Base-by-base conservation (phyloP, 2,797 vertebrate species). In the Hyperoplus lanceolatus region DNA sequence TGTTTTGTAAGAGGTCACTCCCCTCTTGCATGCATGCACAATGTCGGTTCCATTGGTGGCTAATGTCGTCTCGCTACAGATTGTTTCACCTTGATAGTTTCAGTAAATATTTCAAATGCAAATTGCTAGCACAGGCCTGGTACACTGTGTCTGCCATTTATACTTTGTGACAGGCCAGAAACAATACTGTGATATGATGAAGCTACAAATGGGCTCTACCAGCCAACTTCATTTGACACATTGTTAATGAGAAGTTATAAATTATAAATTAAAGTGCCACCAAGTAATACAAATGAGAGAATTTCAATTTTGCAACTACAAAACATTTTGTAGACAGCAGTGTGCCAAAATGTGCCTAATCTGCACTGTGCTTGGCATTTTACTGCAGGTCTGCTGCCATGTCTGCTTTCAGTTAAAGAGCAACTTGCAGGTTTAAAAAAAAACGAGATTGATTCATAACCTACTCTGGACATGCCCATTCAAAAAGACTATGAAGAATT, bases 261-360 rank as follows among this genome's bases (percentile, higher is more conserved):
- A 82, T 74, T 75, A 87, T 85, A 80, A 83, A 90, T 90, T 21
- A 86, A 68, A 77, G 80, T 92, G 89, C 89, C 89, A 89, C 53
- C 54, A 39, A 48, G 39, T 71, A 61, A 81, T 85, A 88, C 82
- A 82, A 89, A 85, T 80, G 70, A 71, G 62, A 66, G 60, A 77
- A 75, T 87, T 84, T 82, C 21, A 87, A 78, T 73, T 90, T 81
- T 84, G 64, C 73, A 74, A 38, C 62, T 48, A 56, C 4, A 50
- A 84, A 80, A 87, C 60, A 72, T 75, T 91, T 88, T 74, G 50
- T 29, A 70, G 80, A 90, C 85, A 82, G 38, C 29, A 49, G 75
- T 73, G 79, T 21, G 21, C 21, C 21, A 68, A 84, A 77, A 85
- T 79, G 76, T 72, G 69, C 13, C 66, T 79, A 77, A 88, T 90